Base-by-base conservation (phyloP, 1,140 invertebrate species). In the Pseudomyrmex concolor region DNA sequence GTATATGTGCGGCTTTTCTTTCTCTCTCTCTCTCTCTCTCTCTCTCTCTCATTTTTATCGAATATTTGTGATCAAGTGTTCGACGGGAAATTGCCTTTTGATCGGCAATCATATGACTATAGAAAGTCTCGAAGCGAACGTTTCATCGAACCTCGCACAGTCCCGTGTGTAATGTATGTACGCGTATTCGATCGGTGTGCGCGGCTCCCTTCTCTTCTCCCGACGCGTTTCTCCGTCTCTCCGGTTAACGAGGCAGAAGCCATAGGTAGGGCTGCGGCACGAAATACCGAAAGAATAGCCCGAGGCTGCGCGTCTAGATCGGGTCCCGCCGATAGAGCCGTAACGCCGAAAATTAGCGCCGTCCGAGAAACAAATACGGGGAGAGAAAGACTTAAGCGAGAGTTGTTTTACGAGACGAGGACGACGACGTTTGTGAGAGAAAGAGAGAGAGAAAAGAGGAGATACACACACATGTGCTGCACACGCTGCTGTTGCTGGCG, bases 311-410 rank as follows among this genome's bases (percentile, higher is more conserved):
- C 62, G 57, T 43, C 54, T 72, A 73, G 87, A 80, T 88, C 83
- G 88, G 89, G 48, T 51, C 15, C 45, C 25, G 54, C 73, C 85
- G 90, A 92, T 92, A 92, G 90, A 92, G 91, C 89, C 90, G 88
- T 92, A 92, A 92, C 90, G 86, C 84, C 90, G 90, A 92, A 92
- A 92, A 92, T 91, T 90, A 91, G 90, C 89, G 90, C 86, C 89
- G 89, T 89, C 85, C 57, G 88, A 91, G 89, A 90, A 91, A 90
- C 91, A 91, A 90, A 91, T 88, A 90, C 86, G 73, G 63, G 10
- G 43, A 51, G 13, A 48, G 73, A 85, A 22, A 51, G 3, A 63
- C 17, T n/a, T n/a, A 17, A 60, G 70, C 60, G 7, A 22, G 7
- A 22, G 9, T 15, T 25, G 70, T 57, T 54, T n/a, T 4, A 3